phyloP scores from a whole-genome alignment of 2,888 invertebrate species.

The Monopis laevigella region DNA sequence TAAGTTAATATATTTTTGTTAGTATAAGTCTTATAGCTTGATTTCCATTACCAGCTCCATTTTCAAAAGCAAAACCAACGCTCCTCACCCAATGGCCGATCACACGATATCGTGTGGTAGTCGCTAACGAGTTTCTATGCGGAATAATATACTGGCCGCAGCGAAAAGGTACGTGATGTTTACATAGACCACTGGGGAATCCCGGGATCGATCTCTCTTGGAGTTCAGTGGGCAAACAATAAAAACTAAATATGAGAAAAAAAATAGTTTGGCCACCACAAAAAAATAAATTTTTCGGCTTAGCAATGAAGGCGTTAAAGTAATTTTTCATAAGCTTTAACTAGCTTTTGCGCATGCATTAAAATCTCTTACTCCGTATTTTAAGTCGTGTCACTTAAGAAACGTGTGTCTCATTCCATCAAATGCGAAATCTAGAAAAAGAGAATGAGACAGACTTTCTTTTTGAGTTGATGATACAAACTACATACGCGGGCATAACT shows the following conservation, averaged over 20 bases:
- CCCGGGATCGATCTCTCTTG: background rate
- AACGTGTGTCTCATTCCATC: no score
- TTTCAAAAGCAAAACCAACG: no score
- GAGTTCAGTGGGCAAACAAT: background rate
- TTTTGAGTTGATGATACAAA: no score
- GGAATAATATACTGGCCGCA: background rate
- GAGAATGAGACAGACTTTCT: no score
- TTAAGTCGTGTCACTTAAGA: no score
- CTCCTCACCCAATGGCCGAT: no score
- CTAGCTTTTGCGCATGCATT: no score
- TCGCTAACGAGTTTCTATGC: background rate
- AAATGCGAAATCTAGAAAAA: no score
- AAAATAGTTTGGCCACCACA: background rate
- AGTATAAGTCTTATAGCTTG: background rate
- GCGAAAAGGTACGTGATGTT: background rate
- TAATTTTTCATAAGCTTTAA: background rate
- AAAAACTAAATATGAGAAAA: background rate
- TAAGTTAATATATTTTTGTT: slow-evolving; percentile 2
- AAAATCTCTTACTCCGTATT: no score
- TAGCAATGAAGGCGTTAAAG: background rate
- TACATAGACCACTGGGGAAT: background rate
- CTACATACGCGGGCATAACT: no score
- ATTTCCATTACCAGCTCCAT: background rate
- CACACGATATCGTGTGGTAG: slow-evolving; percentile 12
- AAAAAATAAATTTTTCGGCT: background rate